phyloP scores from a whole-genome alignment of 92 coral and sea anemone species.

The Palythoa heliodiscus region DNA sequence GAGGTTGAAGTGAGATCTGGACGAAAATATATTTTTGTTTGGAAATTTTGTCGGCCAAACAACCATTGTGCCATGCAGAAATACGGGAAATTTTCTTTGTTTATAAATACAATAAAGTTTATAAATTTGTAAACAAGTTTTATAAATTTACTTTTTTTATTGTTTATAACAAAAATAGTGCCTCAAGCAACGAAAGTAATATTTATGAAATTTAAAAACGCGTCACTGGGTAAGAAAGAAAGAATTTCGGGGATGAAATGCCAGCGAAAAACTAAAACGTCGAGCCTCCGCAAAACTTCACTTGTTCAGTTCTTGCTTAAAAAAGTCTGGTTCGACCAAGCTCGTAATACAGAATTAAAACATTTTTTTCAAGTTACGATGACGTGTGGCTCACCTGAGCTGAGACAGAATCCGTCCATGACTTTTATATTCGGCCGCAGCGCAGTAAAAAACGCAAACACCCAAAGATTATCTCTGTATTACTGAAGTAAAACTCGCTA shows the following conservation, averaged over 20 bases:
- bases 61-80: not conserved
- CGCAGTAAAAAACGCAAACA: slow-evolving; percentile 20
- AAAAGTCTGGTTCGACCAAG: slow-evolving; percentile 14
- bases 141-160: too few species aligned
- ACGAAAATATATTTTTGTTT: not conserved
- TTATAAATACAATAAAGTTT: too few species aligned
- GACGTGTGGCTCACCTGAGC: slow-evolving; percentile 22
- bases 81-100: too few species aligned
- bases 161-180: too few species aligned
- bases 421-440: slow-evolving; percentile 20
- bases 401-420: slow-evolving; percentile 18
- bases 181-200: too few species aligned
- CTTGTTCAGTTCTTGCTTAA: not conserved
- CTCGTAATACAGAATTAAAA: slow-evolving; percentile 13
- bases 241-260: too few species aligned
- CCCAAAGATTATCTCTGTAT: slow-evolving; percentile 14
- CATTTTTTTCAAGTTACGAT: slow-evolving; percentile 5
- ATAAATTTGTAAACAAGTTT: too few species aligned
- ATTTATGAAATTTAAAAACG: too few species aligned
- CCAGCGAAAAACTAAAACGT: too few species aligned
- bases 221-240: too few species aligned
- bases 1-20: not conserved
- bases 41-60: not conserved
- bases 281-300: too few species aligned
- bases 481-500: slow-evolving; percentile 7